Evolutionary conservation across 2,888 invertebrate genomes (phyloP), one percentile per base, ranked within the genome.

Genomic region (Perithous albicinctus): DNA sequence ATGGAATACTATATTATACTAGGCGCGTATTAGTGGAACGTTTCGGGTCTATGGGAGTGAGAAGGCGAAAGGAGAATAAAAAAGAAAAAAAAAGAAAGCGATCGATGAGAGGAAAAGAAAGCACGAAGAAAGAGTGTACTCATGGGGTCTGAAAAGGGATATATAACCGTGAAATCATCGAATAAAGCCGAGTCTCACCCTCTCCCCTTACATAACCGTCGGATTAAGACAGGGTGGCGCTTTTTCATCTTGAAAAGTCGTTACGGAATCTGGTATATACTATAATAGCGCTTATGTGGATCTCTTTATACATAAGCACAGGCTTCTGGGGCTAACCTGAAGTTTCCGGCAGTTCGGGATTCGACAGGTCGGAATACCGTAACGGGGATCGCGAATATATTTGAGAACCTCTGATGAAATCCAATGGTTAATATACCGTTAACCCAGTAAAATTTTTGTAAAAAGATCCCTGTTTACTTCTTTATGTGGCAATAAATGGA

Each of bases 211-310:
- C 75, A 59, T 78, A 85, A 86, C 86, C 86, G 86, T 85, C 84
- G 85, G 85, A 86, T 89, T 87, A 87, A 88, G 85, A 87, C 81
- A 72, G 83, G 80, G 79, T 70, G 84, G 46, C 79, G 76, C 82
- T 80, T 85, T 86, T 82, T 81, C 80, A 80, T 80, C 75, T 80
- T 82, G 76, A 80, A 83, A 82, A 86, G 84, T 85, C 84, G 86
- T 86, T 88, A 87, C 83, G 84, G 66, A 85, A 88, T 80, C 72
- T 75, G 29, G 74, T 67, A 77, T 63, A 63, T 46, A 72, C 67
- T 5, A n/a, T n/a, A 29, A 56, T 12, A 29, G 23, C 23, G 29
- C 56, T n/a, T 56, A 56, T 29, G 51, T 23, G 23, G 10, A 10
- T 54, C 32, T n/a, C 56, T 56, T 12, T 35, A 35, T 66, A 67